These are phyloP conservation scores for Cyclina sinensis DNA, from an alignment of 1,140 invertebrate genomes.

Conservation along the genomic window DNA sequence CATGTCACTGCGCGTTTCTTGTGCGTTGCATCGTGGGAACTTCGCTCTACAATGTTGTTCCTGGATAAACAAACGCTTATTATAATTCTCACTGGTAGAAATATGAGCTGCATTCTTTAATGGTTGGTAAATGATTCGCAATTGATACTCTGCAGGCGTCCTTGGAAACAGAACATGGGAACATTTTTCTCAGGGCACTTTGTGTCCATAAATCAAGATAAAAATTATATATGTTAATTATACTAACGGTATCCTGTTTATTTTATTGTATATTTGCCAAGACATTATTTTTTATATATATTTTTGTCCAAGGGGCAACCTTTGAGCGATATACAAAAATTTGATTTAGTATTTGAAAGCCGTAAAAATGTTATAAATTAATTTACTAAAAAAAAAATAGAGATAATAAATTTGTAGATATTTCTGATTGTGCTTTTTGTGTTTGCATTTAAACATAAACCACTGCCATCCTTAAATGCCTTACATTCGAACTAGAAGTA, in stretches of 20 bases:
- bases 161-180: slow-evolving; percentile 49
- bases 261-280: not conserved
- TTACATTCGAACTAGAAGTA: too few species aligned
- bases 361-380: too few species aligned
- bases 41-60: slow-evolving; percentile 31
- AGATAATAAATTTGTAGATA: too few species aligned
- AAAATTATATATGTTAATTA: slow-evolving; percentile 28
- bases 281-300: too few species aligned
- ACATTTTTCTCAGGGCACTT: slow-evolving; percentile 23
- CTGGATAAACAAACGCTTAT: slow-evolving; percentile 64
- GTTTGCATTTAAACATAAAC: too few species aligned
- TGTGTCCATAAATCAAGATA: slow-evolving; percentile 34
- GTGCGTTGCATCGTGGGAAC: slow-evolving; percentile 53
- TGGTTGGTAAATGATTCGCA: slow-evolving; percentile 58
- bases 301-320: too few species aligned
- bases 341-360: too few species aligned
- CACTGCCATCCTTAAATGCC: too few species aligned
- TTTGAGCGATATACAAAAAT: too few species aligned
- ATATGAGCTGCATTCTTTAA: slow-evolving; percentile 45
- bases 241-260: slow-evolving; percentile 27
- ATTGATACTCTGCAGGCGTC: slow-evolving; percentile 43
- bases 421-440: too few species aligned
- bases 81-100: slow-evolving; percentile 43
- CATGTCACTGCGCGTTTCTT: slow-evolving; percentile 60
- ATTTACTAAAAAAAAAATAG: too few species aligned